Evolutionary conservation across 2,797 vertebrate genomes (phyloP).

Genomic region (Lacerta viridis): DNA sequence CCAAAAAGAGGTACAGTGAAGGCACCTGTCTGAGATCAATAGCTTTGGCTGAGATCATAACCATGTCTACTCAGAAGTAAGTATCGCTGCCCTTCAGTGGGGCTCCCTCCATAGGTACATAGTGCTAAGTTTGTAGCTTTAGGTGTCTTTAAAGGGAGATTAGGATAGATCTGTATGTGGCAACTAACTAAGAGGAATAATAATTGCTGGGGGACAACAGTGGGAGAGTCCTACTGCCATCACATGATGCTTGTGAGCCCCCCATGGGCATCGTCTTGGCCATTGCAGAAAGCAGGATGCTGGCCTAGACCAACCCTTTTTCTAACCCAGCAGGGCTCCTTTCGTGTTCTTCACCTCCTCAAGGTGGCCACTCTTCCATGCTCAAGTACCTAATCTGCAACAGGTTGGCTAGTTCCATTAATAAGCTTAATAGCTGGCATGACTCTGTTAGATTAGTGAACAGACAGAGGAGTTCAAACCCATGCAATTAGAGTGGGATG

Average conservation of each 20-base stretch:
- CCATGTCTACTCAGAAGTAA: too few species aligned
- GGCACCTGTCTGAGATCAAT: too few species aligned
- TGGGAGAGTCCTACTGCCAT: background rate
- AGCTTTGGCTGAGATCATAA: too few species aligned
- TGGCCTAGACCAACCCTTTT: background rate
- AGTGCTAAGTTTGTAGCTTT: too few species aligned
- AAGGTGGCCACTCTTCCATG: background rate
- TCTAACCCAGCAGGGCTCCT: background rate
- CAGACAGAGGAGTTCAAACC: conserved; percentile 63
- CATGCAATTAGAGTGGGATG: conserved; percentile 65
- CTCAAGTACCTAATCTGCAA: conserved; percentile 57
- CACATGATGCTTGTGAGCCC: background rate
- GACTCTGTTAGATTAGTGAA: conserved; percentile 57
- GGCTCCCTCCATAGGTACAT: too few species aligned
- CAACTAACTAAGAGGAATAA: background rate
- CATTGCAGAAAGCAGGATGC: background rate
- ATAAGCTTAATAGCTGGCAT: conserved; percentile 66
- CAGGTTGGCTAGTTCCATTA: conserved; percentile 66
- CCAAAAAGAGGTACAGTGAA: too few species aligned
- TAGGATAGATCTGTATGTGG: background rate
- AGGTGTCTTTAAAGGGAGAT: background rate
- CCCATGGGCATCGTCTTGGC: too few species aligned
- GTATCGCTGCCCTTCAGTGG: too few species aligned
- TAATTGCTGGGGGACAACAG: too few species aligned
- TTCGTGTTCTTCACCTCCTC: background rate